These are phyloP conservation scores for Panonychus citri DNA, from an alignment of 1,140 invertebrate genomes.

Conservation along the genomic window DNA sequence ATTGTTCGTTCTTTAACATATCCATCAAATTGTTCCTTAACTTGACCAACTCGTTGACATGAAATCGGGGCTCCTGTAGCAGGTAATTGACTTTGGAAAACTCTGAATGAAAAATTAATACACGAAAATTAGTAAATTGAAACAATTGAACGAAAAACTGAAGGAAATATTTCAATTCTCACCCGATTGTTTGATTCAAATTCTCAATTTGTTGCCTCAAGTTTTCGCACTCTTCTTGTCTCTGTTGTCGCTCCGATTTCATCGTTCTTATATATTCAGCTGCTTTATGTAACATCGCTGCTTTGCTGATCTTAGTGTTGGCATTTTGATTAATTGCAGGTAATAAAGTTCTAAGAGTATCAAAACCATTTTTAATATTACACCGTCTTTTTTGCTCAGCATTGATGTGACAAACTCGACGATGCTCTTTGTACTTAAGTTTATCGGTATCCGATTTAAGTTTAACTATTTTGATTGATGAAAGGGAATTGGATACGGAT, in stretches of 20 bases:
- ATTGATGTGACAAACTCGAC: constrained; percentile 54
- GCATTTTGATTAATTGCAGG: constrained; percentile 65
- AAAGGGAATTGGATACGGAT: neutral
- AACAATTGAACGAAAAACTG: constrained; percentile 7
- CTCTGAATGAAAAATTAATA: constrained; percentile 18
- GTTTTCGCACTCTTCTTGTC: constrained; percentile 70
- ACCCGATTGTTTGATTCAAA: constrained; percentile 73
- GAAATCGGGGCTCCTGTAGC: constrained; percentile 84
- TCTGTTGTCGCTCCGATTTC: constrained; percentile 52
- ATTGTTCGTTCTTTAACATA: constrained; percentile 62
- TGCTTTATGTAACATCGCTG: constrained; percentile 76
- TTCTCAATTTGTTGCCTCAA: constrained; percentile 58
- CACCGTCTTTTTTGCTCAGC: constrained; percentile 91
- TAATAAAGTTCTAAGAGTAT: constrained; percentile 75
- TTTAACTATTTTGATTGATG: neutral
- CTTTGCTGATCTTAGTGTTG: constrained; percentile 71
- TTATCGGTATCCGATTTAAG: neutral
- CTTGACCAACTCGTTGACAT: constrained; percentile 59
- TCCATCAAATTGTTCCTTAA: constrained; percentile 80
- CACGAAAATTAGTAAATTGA: neutral
- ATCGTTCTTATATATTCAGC: constrained; percentile 83
- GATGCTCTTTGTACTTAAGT: constrained; percentile 20
- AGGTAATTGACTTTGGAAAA: constrained; percentile 71
- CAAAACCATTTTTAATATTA: constrained; percentile 93
- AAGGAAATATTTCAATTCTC: constrained; percentile 11